Conservation (phyloP, 2,888 invertebrate genomes). For the Argyra leucocephala region DNA sequence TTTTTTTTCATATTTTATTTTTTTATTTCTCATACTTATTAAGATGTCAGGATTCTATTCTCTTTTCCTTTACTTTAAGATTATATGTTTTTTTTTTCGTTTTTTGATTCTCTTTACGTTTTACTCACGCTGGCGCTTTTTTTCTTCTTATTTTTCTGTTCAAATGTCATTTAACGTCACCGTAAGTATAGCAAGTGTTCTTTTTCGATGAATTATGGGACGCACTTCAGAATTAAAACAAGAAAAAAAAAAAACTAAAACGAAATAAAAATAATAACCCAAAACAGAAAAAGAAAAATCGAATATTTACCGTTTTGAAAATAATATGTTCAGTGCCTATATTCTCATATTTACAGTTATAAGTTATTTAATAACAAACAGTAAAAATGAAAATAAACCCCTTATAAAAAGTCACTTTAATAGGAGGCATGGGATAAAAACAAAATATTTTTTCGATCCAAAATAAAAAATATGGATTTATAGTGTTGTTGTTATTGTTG, state of each 20-base stretch:
- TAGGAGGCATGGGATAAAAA: too few species aligned
- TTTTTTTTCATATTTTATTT: too few species aligned
- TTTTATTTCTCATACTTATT: neutral
- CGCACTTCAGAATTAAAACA: neutral
- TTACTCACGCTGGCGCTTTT: neutral
- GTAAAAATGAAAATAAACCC: too few species aligned
- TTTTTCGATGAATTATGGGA: neutral
- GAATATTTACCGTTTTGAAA: neutral
- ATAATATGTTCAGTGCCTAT: too few species aligned
- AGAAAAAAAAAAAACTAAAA: neutral
- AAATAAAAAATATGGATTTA: too few species aligned
- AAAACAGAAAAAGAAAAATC: neutral
- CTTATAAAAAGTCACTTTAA: too few species aligned
- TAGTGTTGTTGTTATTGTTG: too few species aligned
- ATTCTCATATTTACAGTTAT: too few species aligned
- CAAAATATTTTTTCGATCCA: too few species aligned
- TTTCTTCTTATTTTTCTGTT: neutral
- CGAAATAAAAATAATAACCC: too few species aligned
- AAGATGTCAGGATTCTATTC: neutral
- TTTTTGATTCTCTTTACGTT: neutral
- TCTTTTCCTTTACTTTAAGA: neutral
- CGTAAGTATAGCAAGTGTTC: neutral
- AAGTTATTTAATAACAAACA: too few species aligned
- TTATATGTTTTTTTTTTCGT: neutral
- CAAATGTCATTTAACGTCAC: neutral